Evolutionary conservation across 2,888 invertebrate genomes (phyloP), one percentile per base, ranked within the genome.

Genomic region (Drosophila bunnanda): DNA sequence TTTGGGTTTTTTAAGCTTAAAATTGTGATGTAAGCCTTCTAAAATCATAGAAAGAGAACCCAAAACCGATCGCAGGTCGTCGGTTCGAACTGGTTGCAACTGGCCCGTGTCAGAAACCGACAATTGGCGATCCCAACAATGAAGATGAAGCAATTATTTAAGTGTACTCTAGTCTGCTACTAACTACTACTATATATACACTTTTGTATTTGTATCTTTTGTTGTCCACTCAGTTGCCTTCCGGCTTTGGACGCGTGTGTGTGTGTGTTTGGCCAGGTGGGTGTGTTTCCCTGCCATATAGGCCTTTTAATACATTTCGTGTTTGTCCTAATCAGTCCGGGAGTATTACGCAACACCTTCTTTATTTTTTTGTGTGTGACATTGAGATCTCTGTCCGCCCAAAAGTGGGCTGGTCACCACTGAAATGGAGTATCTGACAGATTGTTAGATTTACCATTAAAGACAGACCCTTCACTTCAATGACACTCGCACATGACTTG

Each of bases 31-130:
- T 76, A 78, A 81, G 76, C 79, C 52, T 60, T 43, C 74, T 64
- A 38, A 50, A 50, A 50, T 9, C 20, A 32, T 3, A 10, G 50
- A n/a, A n/a, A n/a, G 7, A 13, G 43, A 44, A 67, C 39, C n/a
- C 34, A 25, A n/a, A n/a, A 17, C 30, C 30, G 64, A 39, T 43
- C 68, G 53, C 77, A 48, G 41, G 50, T 44, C 13, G n/a, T 46
- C 80, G 69, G 80, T 65, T 88, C 43, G 57, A 88, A 82, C 82
- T 62, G 80, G 83, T 76, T 82, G 78, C 78, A 66, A 77, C 87
- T 60, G 67, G 78, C 69, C 17, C 53, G 28, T 48, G 32, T n/a
- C 48, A 7, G 17, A 34, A 36, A 17, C 43, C 25, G 55, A 55
- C 32, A 67, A 73, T 53, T 65, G 67, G 32, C 53, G 53, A 46